These are phyloP conservation scores for Acyrthosiphon pisum DNA, from an alignment of 1,140 invertebrate genomes.

Conservation along the genomic window DNA sequence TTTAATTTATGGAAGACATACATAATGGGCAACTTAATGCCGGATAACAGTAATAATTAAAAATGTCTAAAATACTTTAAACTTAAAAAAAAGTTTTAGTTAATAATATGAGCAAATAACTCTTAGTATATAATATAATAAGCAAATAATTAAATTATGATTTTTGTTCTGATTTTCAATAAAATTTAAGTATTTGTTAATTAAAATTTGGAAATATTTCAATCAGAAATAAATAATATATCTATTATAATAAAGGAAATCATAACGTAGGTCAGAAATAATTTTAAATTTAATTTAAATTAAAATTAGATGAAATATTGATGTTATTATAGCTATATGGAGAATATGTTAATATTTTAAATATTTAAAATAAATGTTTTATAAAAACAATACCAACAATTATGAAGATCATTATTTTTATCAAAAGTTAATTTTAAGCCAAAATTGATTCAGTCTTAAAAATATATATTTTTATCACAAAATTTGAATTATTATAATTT, in stretches of 20 bases:
- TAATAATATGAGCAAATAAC: slow-evolving; percentile 17
- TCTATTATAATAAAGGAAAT: background rate
- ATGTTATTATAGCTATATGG: slow-evolving; percentile 1
- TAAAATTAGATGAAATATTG: background rate
- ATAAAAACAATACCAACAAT: background rate
- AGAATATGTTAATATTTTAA: background rate
- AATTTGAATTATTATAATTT: slow-evolving; percentile 28
- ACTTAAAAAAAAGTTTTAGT: background rate
- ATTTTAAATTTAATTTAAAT: background rate
- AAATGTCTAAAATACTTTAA: slow-evolving; percentile 29
- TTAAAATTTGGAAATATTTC: background rate
- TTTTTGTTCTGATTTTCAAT: background rate
- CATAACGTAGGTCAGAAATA: background rate
- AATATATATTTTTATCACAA: slow-evolving; percentile 34
- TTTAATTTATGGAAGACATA: slow-evolving; percentile 18
- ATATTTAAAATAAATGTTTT: background rate
- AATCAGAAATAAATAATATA: background rate
- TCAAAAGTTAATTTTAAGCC: background rate
- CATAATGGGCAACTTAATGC: slow-evolving; percentile 7
- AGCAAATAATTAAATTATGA: background rate
- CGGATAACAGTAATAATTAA: slow-evolving; percentile 13
- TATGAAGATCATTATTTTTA: background rate
- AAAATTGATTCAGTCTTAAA: slow-evolving; percentile 27
- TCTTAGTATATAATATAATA: background rate
- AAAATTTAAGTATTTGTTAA: background rate